Evolutionary conservation across 92 coral and sea anemone species (phyloP), one percentile per base, ranked within the genome.

Genomic region (Bergia sp.): DNA sequence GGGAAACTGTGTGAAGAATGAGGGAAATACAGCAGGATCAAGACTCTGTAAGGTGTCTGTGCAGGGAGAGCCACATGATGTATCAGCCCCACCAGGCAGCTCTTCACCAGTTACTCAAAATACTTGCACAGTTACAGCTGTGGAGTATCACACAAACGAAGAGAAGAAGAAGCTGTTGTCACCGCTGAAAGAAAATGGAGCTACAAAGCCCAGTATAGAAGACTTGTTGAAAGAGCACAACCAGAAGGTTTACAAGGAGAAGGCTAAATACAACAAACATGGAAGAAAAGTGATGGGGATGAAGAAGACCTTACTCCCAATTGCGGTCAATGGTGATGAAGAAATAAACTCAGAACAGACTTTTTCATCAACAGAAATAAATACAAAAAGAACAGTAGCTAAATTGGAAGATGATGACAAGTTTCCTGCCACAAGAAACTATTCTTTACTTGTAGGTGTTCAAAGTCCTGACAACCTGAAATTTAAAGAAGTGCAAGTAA

Each of bases 181-280:
- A 39, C 41, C 86, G n/a, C 37, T 82, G 37, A n/a, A 45, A 72
- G 42, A 29, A 16, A 37, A 43, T 71, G 66, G 43, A 84, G 23
- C 42, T 12, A 29, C 67, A 6, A 45, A 84, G 50, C 87, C 87
- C 23, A 84, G 87, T 36, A 18, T 84, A 5, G 87, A 84, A 18
- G 87, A 69, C 11, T 44, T 84, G 79, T 12, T 84, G 45, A 71
- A 71, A 16, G 87, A 84, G 36, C 87, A 84, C 13, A 84, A 84
- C 44, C 11, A 21, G 10, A 84, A 84, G 40, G 43, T 84, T 0
- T 84, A 69, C 13, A 84, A 69, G 43, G 87, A 71, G 36, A 69
- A 84, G 29, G 39, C 77, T 0, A 72, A 47, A 47, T 84, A 71
- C 37, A 45, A 71, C 79, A 84, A 84, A 29, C 23, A 71, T 67